Evolutionary conservation across 2,113 vertebrate species (phyloP).

Genomic region (Neolamprologus devosi): DNA sequence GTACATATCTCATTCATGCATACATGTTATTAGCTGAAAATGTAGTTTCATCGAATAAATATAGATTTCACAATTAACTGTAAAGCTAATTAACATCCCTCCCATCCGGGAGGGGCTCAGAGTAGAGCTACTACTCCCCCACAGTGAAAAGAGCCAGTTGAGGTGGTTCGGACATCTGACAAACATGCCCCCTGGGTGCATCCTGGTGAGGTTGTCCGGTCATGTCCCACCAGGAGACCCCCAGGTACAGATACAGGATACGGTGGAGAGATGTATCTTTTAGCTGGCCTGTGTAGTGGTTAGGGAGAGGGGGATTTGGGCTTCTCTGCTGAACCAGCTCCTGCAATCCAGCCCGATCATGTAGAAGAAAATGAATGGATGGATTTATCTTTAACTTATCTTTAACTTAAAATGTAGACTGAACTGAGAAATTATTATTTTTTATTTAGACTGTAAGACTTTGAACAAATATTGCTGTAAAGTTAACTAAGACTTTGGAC

Average conservation of each 20-base stretch:
- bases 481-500: background rate
- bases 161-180: background rate
- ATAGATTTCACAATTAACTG: background rate
- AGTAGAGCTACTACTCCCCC: rapidly evolving
- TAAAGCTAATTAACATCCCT: background rate
- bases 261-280: rapidly evolving
- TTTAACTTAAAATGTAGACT: rapidly evolving
- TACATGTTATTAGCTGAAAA: background rate
- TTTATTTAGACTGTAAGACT: background rate
- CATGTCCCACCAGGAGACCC: background rate
- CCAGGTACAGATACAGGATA: background rate
- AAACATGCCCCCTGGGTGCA: background rate
- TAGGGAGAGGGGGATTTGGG: rapidly evolving
- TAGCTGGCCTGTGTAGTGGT: background rate
- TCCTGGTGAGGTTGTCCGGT: rapidly evolving
- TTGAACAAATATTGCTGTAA: background rate
- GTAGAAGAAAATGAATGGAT: background rate
- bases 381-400: background rate
- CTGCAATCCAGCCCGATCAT: rapidly evolving
- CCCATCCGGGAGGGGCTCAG: background rate
- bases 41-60: rapidly evolving
- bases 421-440: background rate
- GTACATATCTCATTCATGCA: background rate
- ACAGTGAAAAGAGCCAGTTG: background rate
- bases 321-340: background rate